Evolutionary conservation across 2,113 vertebrate species (phyloP).

Genomic region (Tylochromis polylepis): DNA sequence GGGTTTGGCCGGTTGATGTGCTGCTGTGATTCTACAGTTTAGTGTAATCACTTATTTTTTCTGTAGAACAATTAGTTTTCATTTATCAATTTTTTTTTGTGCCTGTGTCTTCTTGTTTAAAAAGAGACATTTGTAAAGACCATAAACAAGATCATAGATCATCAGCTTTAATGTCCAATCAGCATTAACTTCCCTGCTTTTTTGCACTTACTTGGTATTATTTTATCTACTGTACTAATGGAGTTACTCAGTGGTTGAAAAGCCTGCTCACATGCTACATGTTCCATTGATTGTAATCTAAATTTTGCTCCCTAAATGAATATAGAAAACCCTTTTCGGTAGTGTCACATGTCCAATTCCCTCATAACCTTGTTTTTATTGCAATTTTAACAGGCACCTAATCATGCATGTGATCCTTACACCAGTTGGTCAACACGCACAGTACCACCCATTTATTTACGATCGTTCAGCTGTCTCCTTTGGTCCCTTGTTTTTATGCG

Average conservation of each 20-base stretch:
- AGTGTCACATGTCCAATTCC: background rate
- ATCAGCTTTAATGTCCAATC: background rate
- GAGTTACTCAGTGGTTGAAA: background rate
- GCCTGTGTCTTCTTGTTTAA: background rate
- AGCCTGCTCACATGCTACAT: background rate
- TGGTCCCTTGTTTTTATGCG: background rate
- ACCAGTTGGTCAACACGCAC: background rate
- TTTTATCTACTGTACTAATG: background rate
- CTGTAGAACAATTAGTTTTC: background rate
- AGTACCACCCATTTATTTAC: slow-evolving; percentile 1
- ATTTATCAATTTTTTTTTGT: background rate
- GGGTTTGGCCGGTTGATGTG: background rate
- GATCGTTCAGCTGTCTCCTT: background rate
- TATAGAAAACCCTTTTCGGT: background rate
- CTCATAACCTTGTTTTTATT: background rate
- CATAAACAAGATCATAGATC: background rate
- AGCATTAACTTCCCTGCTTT: background rate
- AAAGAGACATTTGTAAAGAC: background rate
- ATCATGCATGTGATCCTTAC: background rate
- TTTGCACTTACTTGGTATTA: background rate
- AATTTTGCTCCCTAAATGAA: background rate
- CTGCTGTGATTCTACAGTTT: background rate
- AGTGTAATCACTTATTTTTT: background rate
- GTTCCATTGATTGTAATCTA: background rate
- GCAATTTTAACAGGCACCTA: slow-evolving; percentile 15